A percentile compares a stretch with the other conserved stretches of the same genome.
Conservation (phyloP, 2,888 invertebrate species). For the Netelia inedita region DNA sequence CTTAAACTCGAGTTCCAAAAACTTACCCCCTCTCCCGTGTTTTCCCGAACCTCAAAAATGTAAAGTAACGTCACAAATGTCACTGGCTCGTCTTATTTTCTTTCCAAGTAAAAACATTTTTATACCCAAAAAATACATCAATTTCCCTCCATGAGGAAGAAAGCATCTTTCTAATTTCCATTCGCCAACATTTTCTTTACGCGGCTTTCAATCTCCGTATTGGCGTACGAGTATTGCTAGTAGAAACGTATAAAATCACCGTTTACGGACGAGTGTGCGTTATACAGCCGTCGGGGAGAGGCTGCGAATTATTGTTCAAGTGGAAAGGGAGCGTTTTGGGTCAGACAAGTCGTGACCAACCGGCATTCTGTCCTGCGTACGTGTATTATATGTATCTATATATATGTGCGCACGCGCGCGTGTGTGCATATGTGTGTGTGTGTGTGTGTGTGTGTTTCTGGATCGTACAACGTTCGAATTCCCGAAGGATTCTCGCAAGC, state of each 20-base stretch:
- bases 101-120: no score
- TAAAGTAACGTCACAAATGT: background rate
- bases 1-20: no score
- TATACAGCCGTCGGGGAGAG: conserved; percentile 21
- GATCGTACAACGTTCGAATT: conserved; percentile 66
- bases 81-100: no score
- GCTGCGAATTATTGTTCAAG: conserved; percentile 54
- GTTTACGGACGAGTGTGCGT: conserved; percentile 22
- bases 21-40: background rate
- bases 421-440: conserved; percentile 1
- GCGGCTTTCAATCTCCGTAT: no score
- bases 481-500: conserved; percentile 64
- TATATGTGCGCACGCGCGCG: background rate
- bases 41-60: background rate
- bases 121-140: no score
- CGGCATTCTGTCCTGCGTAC: conserved; percentile 15
- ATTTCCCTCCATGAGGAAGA: no score
- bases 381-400: conserved; percentile 7
- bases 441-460: conserved; percentile 42
- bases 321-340: conserved; percentile 42
- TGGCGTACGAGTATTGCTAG: background rate
- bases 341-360: conserved; percentile 48
- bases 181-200: no score
- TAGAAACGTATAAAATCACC: conserved; percentile 37
- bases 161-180: no score